These are phyloP conservation scores for Gymnocephalus cernua DNA, from an alignment of 2,113 vertebrate species.

Conservation along the genomic window DNA sequence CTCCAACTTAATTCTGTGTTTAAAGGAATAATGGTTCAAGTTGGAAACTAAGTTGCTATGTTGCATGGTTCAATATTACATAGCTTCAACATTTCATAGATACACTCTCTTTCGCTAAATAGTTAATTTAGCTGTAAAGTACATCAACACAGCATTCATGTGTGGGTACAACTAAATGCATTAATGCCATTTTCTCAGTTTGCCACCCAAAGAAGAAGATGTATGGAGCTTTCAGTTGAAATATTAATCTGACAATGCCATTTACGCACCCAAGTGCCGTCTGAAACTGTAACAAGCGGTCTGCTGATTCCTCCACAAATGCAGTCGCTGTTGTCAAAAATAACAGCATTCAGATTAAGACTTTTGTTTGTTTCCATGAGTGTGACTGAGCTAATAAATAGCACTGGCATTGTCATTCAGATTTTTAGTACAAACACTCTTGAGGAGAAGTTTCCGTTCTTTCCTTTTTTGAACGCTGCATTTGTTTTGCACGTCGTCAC, in stretches of 20 bases:
- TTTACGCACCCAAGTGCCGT: slow-evolving; percentile 38
- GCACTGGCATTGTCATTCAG: slow-evolving; percentile 23
- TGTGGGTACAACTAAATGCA: slow-evolving; percentile 13
- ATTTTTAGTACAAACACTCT: slow-evolving; percentile 17
- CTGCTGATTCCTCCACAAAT: slow-evolving; percentile 50
- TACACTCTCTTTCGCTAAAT: slow-evolving; percentile 7
- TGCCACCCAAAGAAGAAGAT: slow-evolving; percentile 16
- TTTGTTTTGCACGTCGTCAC: not conserved
- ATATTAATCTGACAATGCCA: slow-evolving; percentile 54
- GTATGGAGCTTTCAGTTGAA: slow-evolving; percentile 36
- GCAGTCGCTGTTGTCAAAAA: slow-evolving; percentile 60
- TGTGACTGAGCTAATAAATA: slow-evolving; percentile 54
- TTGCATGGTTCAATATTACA: not conserved
- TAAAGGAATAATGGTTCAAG: not conserved
- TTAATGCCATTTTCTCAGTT: slow-evolving; percentile 26
- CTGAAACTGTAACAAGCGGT: slow-evolving; percentile 26
- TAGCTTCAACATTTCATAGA: not conserved
- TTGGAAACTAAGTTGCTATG: not conserved
- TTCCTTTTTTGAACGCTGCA: slow-evolving; percentile 6
- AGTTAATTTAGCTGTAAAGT: slow-evolving; percentile 5
- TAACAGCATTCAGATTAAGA: slow-evolving; percentile 60
- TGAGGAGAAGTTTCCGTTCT: not conserved
- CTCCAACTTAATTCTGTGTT: slow-evolving; percentile 6
- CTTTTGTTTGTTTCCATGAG: slow-evolving; percentile 55
- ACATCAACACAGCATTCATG: slow-evolving; percentile 14